A percentile compares a stretch with the other conserved stretches of the same genome.
Conservation (phyloP, 2,113 vertebrate genomes). For the Callithrix jacchus region DNA sequence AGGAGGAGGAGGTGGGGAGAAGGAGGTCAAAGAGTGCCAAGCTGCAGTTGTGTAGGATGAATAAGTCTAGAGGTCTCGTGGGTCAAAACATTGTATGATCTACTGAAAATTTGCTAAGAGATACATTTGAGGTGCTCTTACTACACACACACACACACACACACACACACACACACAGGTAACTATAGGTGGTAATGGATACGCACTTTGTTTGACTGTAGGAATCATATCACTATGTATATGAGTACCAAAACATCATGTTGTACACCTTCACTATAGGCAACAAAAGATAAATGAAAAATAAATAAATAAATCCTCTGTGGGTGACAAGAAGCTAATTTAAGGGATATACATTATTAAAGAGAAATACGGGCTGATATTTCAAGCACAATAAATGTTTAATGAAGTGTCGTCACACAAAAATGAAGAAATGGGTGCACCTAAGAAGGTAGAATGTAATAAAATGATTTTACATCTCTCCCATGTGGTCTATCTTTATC, state of each 20-base stretch:
- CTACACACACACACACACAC: not conserved
- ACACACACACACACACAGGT: not conserved
- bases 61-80: not conserved
- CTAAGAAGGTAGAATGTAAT: not conserved
- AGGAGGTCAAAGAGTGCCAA: not conserved
- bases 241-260: not conserved
- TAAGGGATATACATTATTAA: not conserved
- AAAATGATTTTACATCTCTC: not conserved
- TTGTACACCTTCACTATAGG: not conserved
- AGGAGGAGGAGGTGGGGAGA: not conserved
- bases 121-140: not conserved
- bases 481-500: not conserved
- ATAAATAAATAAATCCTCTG: not conserved
- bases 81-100: not conserved
- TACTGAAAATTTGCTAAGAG: not conserved
- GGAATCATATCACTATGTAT: not conserved
- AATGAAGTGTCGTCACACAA: not conserved
- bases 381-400: constrained; percentile 35
- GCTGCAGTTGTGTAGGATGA: no score
- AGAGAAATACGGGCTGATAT: not conserved
- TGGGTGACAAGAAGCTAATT: not conserved
- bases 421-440: not conserved
- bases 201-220: not conserved
- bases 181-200: not conserved
- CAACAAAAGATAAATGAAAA: not conserved